Base-by-base conservation (phyloP, 1,140 invertebrate species). In the Parapsyche elsis region DNA sequence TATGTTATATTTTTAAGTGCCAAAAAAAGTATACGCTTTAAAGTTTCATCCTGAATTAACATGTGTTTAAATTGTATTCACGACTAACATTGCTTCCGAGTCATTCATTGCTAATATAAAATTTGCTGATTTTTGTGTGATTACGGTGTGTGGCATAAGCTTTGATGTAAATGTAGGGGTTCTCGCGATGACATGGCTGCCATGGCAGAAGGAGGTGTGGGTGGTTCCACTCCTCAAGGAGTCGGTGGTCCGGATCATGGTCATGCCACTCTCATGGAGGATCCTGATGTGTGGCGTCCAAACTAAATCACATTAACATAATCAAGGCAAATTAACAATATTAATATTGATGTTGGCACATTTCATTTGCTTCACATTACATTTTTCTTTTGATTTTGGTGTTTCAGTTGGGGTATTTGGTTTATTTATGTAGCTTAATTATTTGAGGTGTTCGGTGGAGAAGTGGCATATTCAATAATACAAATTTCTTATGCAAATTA, bases 271-370 rank as follows among this genome's bases (percentile, higher is more conserved):
- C 91, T 95, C 77, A 95, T 95, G 94, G 94, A 95, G 90, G 94
- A 95, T 89, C 94, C 94, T 64, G 94, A 95, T 89, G 94, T 95
- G 84, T 95, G 94, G 95, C 94, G 94, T 88, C 94, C 94, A 85
- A 95, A 94, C 91, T 95, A 95, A 94, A 90, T 87, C 85, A 84
- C 84, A 85, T 71, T 80, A 79, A 67, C 10, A 67, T 76, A 78
- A 80, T 53, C n/a, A 81, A 90, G 88, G 90, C 87, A 88, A 88
- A 87, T 85, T 79, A 79, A 79, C 71, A 9, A 53, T 9, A 75
- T 23, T 57, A 44, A 53, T 16, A 67, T 24, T 67, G 24, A 14
- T 30, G 71, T 19, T 46, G 71, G 45, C 19, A 21, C 38, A 26
- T 67, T 67, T 21, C 1, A 26, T 67, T 24, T 67, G 19, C 30